Percentiles rank a stretch among this genome's conserved stretches.
Evolutionary conservation across 2,113 vertebrate species (phyloP).

Genomic region (Alethe diademata): DNA sequence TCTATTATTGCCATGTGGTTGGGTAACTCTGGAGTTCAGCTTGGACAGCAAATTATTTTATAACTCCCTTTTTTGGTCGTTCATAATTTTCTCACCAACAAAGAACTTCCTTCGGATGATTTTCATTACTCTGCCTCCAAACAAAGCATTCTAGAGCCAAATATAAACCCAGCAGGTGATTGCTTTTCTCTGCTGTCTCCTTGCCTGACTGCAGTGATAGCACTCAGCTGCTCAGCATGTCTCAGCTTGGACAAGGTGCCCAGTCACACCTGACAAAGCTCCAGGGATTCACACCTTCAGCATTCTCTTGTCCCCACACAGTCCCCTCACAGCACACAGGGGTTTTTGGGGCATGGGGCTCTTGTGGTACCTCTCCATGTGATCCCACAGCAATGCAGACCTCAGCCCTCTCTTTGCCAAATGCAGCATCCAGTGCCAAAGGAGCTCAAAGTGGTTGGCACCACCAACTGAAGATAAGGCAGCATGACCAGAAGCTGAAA

Average conservation of each 20-base stretch:
- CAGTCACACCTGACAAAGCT: background rate
- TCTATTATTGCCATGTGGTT: slow-evolving; percentile 45
- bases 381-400: background rate
- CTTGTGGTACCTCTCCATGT: background rate
- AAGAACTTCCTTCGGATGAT: slow-evolving; percentile 24
- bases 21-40: slow-evolving; percentile 3
- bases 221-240: background rate
- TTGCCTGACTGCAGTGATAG: background rate
- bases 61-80: background rate
- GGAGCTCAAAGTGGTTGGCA: background rate
- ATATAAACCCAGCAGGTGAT: slow-evolving; percentile 9
- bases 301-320: background rate
- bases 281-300: background rate
- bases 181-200: background rate
- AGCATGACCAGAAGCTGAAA: background rate
- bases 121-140: slow-evolving; percentile 31
- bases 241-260: background rate
- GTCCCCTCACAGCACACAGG: background rate
- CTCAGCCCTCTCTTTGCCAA: background rate
- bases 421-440: background rate
- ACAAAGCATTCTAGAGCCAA: slow-evolving; percentile 19
- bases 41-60: slow-evolving; percentile 38
- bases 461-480: background rate
- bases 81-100: slow-evolving; percentile 39
- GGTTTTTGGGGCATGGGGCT: background rate